These are phyloP conservation scores for Psophia crepitans DNA, from an alignment of 2,113 vertebrate species.

Conservation along the genomic window DNA sequence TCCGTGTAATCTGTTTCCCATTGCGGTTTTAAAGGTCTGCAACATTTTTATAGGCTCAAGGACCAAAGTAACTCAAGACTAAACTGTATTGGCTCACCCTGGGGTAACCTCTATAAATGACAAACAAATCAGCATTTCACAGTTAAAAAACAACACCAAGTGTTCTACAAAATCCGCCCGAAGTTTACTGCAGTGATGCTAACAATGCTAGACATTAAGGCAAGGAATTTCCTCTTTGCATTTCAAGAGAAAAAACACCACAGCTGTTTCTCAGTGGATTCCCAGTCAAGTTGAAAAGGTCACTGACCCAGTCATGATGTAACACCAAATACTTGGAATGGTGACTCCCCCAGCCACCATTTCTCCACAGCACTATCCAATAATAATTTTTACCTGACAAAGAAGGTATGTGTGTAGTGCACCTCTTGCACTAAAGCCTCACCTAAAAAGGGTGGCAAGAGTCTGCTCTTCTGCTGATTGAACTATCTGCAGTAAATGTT, in stretches of 20 bases:
- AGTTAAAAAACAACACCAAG: slow-evolving; percentile 41
- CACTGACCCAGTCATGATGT: not conserved
- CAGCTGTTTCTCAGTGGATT: slow-evolving; percentile 34
- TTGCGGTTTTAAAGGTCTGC: slow-evolving; percentile 8
- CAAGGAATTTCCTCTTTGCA: slow-evolving; percentile 45
- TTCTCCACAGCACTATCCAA: not conserved
- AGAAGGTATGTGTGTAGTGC: not conserved
- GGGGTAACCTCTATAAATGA: slow-evolving; percentile 56
- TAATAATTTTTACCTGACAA: not conserved
- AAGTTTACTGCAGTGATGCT: slow-evolving; percentile 45
- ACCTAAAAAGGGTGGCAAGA: not conserved
- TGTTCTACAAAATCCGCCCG: slow-evolving; percentile 4
- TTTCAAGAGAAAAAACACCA: slow-evolving; percentile 39
- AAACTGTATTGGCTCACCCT: slow-evolving; percentile 57
- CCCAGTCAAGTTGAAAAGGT: slow-evolving; percentile 30
- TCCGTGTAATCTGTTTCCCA: slow-evolving; percentile 18
- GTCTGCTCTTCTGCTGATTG: not conserved
- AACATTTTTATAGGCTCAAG: slow-evolving; percentile 21
- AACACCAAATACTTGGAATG: not conserved
- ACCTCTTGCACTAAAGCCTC: not conserved
- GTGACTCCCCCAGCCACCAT: not conserved
- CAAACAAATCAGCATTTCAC: slow-evolving; percentile 62
- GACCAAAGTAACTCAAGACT: slow-evolving; percentile 20
- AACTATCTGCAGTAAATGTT: not conserved
- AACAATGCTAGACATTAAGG: slow-evolving; percentile 51